Base-by-base conservation (phyloP, 1,140 invertebrate genomes). In the Cotesia typhae region DNA sequence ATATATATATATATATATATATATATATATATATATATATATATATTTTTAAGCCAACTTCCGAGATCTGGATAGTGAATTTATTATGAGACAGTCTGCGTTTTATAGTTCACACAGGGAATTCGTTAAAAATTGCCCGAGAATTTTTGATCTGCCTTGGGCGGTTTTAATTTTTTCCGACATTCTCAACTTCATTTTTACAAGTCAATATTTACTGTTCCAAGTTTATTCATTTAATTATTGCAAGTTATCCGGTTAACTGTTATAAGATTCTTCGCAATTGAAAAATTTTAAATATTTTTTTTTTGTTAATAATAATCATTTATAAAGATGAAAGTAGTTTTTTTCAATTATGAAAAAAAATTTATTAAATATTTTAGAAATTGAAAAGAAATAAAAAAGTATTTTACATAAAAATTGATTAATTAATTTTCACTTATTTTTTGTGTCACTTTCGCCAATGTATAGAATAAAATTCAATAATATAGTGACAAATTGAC, bases 61-160 rank as follows among this genome's bases (percentile, higher is more conserved):
- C 20, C 28, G 4, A 36, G 36, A 52, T 63, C 28, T 47, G 52
- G 4, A 35, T 53, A 55, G 65, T 73, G 51, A 73, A 73, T 73
- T 73, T 14, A 7, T 57, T 38, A 73, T 73, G 59, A 69, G 51
- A 35, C 7, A 36, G 59, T 28, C 57, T 4, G 20, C 38, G 37
- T 38, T 69, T 63, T 55, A 14, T 38, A 20, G 65, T 73, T 73
- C 67, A 73, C 57, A 73, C 60, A 73, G 72, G 69, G 72, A 73
- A 73, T 73, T 69, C 38, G 52, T 65, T 63, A 73, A 51, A 73
- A 73, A 73, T 69, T 36, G 57, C 38, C 64, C 36, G 41, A 52
- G 68, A 52, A 61, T 70, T 63, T 37, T 37, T 7, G 3, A 36
- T 35, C 35, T 20, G 41, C 41, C 41, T 47, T 47, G 10, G 41